Conservation (phyloP, 64 coral and sea anemone genomes). For the Trachythela sp. region DNA sequence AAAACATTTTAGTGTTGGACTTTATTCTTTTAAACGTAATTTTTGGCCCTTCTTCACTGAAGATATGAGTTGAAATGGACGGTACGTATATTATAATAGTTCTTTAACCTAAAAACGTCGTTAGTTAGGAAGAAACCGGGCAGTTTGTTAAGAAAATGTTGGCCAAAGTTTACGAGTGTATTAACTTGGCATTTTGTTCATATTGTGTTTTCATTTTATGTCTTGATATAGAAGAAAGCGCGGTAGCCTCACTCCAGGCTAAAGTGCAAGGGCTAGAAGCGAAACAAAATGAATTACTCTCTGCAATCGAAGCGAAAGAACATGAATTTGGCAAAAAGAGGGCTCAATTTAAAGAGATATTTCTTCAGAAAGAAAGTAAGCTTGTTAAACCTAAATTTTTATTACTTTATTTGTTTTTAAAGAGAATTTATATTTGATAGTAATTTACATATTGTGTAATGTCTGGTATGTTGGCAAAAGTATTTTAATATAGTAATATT, state of each 20-base stretch:
- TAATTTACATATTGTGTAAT: not conserved
- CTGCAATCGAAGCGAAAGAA: slow-evolving; percentile 61
- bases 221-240: not conserved
- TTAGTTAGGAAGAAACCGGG: not conserved
- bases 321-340: slow-evolving; percentile 92
- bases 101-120: not conserved
- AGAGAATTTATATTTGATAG: not conserved
- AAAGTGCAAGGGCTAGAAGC: slow-evolving; percentile 43
- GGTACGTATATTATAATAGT: not conserved
- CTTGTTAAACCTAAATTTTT: not conserved
- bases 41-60: not conserved
- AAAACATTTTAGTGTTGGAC: not conserved
- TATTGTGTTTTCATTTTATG: not conserved
- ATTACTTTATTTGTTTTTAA: not conserved
- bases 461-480: too few relatives aligned
- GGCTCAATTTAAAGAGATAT: slow-evolving; percentile 87
- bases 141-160: not conserved
- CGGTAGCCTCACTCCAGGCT: slow-evolving; percentile 43
- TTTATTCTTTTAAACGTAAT: not conserved
- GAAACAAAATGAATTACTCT: slow-evolving; percentile 54
- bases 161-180: not conserved
- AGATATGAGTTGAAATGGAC: not conserved
- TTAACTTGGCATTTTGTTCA: not conserved
- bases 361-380: slow-evolving; percentile 75
- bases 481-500: too few relatives aligned